These are phyloP conservation scores for Drosophila pseudoobscura DNA, from an alignment of 1,140 invertebrate genomes.

Conservation along the genomic window DNA sequence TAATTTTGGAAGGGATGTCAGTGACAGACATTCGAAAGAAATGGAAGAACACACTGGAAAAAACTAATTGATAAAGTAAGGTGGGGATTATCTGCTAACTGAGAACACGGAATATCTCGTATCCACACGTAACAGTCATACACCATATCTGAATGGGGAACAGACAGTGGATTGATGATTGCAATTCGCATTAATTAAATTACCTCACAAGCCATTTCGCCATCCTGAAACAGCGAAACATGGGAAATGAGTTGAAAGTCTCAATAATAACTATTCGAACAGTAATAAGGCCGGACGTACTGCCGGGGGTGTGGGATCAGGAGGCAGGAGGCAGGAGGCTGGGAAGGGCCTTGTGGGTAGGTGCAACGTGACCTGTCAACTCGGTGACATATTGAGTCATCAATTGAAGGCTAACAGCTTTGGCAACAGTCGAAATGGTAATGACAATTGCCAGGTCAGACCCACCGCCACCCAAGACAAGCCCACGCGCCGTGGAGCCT, in stretches of 20 bases:
- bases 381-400: conserved; percentile 75
- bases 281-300: conserved; percentile 13
- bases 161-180: conserved; percentile 2
- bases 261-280: conserved; percentile 37
- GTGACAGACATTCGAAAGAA: no score
- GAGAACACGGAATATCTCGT: no score
- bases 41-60: no score
- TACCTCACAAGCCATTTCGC: conserved; percentile 39
- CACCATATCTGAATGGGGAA: no score
- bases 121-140: no score
- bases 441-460: conserved; percentile 58
- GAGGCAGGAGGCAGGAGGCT: neutral
- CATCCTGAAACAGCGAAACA: no score
- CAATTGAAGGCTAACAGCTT: conserved; percentile 62
- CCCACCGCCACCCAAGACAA: conserved; percentile 11
- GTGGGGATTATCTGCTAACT: no score
- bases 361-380: conserved; percentile 69
- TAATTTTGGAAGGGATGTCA: no score
- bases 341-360: conserved; percentile 12
- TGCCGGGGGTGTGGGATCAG: neutral
- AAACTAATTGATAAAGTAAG: no score
- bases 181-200: conserved; percentile 39
- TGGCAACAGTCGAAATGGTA: conserved; percentile 66
- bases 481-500: neutral
- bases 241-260: conserved; percentile 20